Percentiles rank a stretch among this genome's conserved stretches.
Evolutionary conservation across 2,888 invertebrate genomes (phyloP).

Genomic region (Campaea margaritaria): DNA sequence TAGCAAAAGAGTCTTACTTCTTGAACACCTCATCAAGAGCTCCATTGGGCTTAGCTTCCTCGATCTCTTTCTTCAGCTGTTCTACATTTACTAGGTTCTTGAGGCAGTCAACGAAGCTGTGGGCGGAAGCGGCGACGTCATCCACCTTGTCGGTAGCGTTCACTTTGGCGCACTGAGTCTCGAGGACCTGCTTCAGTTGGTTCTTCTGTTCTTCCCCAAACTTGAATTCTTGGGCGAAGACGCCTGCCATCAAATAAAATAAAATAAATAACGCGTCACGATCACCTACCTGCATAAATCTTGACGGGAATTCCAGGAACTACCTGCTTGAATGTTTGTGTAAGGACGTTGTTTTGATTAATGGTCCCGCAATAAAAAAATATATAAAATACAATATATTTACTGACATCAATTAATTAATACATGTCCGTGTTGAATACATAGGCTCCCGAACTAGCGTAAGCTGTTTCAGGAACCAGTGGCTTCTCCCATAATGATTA

Average conservation of each 20-base stretch:
- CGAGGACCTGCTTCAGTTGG: slow-evolving; percentile 48
- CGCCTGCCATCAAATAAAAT: slow-evolving; percentile 54
- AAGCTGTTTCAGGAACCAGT: too few relatives aligned
- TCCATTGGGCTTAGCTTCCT: slow-evolving; percentile 88
- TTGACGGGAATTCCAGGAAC: too few relatives aligned
- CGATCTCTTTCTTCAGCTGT: slow-evolving; percentile 87
- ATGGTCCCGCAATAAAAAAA: too few relatives aligned
- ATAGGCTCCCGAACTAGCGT: too few relatives aligned
- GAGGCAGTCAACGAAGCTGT: slow-evolving; percentile 83
- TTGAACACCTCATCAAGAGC: slow-evolving; percentile 90
- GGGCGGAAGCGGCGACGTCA: slow-evolving; percentile 40
- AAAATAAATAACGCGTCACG: too few relatives aligned
- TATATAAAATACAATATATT: too few relatives aligned
- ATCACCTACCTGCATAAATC: too few relatives aligned
- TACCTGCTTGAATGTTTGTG: too few relatives aligned
- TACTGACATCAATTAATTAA: too few relatives aligned
- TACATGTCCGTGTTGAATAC: too few relatives aligned
- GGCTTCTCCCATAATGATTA: too few relatives aligned
- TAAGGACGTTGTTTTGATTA: too few relatives aligned
- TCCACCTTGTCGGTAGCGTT: slow-evolving; percentile 63
- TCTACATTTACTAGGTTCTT: slow-evolving; percentile 86
- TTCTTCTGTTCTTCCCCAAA: slow-evolving; percentile 46
- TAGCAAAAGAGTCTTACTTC: slow-evolving; percentile 70
- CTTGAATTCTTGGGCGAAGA: slow-evolving; percentile 53
- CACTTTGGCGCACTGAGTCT: slow-evolving; percentile 57